These are phyloP conservation scores for Microctonus aethiopoides DNA, from an alignment of 2,888 invertebrate species.

Conservation along the genomic window DNA sequence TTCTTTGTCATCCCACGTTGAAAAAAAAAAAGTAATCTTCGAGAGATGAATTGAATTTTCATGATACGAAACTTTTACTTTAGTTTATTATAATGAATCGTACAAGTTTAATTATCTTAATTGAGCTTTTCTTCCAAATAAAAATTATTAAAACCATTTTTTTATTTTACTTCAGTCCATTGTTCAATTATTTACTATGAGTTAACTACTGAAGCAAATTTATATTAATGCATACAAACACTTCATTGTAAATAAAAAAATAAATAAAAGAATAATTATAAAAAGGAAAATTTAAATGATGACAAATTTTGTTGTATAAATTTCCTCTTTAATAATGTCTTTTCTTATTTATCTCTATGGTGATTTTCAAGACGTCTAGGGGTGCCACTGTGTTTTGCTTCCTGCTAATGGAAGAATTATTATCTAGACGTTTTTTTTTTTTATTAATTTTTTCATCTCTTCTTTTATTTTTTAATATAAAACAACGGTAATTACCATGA, in stretches of 20 bases:
- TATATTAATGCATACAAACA: neutral
- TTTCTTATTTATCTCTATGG: neutral
- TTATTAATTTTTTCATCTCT: neutral
- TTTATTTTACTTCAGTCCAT: neutral
- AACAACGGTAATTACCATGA: slow-evolving; percentile 52
- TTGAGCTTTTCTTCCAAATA: slow-evolving; percentile 13
- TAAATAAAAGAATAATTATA: neutral
- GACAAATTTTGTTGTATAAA: neutral
- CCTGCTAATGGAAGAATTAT: slow-evolving; percentile 52
- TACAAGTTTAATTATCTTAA: slow-evolving; percentile 4
- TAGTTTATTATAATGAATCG: neutral
- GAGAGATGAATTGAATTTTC: neutral
- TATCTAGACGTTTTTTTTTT: slow-evolving; percentile 46
- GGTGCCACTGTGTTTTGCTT: slow-evolving; percentile 3
- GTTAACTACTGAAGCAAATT: neutral
- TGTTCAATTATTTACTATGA: neutral
- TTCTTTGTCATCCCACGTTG: neutral
- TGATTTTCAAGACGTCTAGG: slow-evolving; percentile 2
- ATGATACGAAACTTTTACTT: neutral
- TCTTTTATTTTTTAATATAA: slow-evolving; percentile 44
- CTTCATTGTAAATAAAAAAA: neutral
- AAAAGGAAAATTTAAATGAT: neutral
- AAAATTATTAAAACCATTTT: neutral
- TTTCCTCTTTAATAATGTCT: neutral
- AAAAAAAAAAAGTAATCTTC: neutral